Evolutionary conservation across 2,113 vertebrate genomes (phyloP).

Genomic region (Oophaga pumilio): DNA sequence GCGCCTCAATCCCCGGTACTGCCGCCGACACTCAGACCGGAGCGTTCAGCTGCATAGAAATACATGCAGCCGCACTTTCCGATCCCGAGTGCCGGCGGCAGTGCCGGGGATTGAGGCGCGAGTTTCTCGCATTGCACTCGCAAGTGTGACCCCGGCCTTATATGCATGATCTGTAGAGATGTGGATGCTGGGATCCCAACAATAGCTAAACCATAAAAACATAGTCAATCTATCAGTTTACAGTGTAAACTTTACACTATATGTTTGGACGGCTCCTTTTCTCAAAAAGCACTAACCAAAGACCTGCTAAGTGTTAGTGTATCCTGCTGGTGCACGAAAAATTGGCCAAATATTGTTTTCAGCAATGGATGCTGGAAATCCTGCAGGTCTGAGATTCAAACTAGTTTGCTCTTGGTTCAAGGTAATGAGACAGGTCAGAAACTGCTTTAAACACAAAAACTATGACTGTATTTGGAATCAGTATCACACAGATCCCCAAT

Average conservation of each 20-base stretch:
- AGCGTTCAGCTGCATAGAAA: too few relatives aligned
- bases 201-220: neutral
- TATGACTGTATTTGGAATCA: neutral
- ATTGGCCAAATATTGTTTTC: neutral
- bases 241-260: too few relatives aligned
- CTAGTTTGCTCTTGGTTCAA: neutral
- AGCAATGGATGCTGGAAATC: neutral
- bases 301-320: neutral
- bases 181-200: neutral
- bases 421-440: neutral
- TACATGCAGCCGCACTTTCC: too few relatives aligned
- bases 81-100: too few relatives aligned
- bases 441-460: neutral
- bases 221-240: neutral
- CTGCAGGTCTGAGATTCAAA: neutral
- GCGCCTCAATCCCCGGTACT: too few relatives aligned
- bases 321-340: neutral
- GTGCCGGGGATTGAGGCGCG: too few relatives aligned
- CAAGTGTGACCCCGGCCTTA: too few relatives aligned
- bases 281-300: neutral
- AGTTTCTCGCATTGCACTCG: too few relatives aligned
- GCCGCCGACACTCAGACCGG: too few relatives aligned
- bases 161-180: neutral
- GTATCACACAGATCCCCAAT: neutral
- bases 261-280: neutral